These are phyloP conservation scores for Drosophila rufa DNA, from an alignment of 1,140 invertebrate genomes.

Conservation along the genomic window DNA sequence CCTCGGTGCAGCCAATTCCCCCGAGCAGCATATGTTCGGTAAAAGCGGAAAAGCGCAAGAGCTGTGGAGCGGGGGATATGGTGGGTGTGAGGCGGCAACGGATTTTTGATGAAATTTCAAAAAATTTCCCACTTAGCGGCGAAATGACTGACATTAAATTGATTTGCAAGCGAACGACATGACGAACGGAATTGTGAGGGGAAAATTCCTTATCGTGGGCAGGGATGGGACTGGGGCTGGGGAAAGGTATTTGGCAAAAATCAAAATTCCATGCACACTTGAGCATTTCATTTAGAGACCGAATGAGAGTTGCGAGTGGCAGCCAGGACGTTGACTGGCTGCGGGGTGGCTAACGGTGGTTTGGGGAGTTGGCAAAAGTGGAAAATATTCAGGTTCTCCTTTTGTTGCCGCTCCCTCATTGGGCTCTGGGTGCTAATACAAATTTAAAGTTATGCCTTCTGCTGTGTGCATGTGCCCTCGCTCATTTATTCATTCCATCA, in stretches of 20 bases:
- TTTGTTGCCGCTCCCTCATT: conserved; percentile 60
- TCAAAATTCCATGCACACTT: conserved; percentile 85
- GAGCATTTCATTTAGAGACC: conserved; percentile 82
- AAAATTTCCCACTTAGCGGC: conserved; percentile 80
- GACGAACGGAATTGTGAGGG: conserved; percentile 68
- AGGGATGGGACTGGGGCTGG: background rate
- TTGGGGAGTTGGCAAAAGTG: conserved; percentile 70
- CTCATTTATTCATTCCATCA: conserved; percentile 80
- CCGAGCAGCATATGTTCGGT: conserved; percentile 77
- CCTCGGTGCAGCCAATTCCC: conserved; percentile 80
- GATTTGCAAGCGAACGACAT: conserved; percentile 84
- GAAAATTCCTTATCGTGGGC: conserved; percentile 29
- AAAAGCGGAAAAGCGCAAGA: conserved; percentile 18
- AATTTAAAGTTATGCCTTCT: conserved; percentile 84
- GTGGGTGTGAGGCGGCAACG: conserved; percentile 32
- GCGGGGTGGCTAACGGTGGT: conserved; percentile 22
- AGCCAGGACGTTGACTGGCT: background rate
- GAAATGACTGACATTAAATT: conserved; percentile 85
- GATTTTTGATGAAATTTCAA: conserved; percentile 85
- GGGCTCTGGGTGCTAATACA: conserved; percentile 81
- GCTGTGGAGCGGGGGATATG: background rate
- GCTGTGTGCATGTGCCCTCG: conserved; percentile 33
- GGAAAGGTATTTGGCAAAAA: conserved; percentile 67
- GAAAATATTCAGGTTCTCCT: conserved; percentile 68
- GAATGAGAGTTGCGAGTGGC: conserved; percentile 48